Percentiles rank a stretch among this genome's conserved stretches.
phyloP scores from a whole-genome alignment of 2,888 invertebrate species.

The Drosophila macrothrix region DNA sequence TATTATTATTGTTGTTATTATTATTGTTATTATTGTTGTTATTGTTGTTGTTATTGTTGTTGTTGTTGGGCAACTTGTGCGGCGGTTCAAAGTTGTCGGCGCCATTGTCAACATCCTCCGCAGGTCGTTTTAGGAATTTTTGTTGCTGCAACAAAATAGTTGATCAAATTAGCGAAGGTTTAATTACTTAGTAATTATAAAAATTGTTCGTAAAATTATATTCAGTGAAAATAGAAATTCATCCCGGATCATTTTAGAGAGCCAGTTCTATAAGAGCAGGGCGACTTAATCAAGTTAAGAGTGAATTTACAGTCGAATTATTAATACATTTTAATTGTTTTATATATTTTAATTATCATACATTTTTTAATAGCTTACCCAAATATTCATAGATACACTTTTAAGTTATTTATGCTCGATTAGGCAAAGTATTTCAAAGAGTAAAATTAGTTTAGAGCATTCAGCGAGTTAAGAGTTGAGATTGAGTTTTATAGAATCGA shows the following conservation, averaged over 20 bases:
- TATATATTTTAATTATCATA: neutral
- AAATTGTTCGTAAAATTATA: neutral
- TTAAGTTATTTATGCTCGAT: slow-evolving; percentile 39
- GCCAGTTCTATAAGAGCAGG: too few species aligned
- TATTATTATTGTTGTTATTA: slow-evolving; percentile 28
- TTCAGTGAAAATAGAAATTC: neutral
- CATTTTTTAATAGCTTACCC: slow-evolving; percentile 76
- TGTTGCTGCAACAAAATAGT: slow-evolving; percentile 88
- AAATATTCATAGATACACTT: slow-evolving; percentile 85
- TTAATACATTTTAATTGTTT: neutral
- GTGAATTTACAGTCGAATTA: too few species aligned
- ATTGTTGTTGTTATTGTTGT: slow-evolving; percentile 81
- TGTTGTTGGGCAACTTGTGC: slow-evolving; percentile 88
- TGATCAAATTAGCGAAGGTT: slow-evolving; percentile 7
- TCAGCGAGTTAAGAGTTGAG: slow-evolving; percentile 26
- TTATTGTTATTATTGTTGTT: slow-evolving; percentile 60
- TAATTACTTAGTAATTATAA: neutral
- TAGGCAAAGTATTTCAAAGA: slow-evolving; percentile 46
- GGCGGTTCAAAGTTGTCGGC: slow-evolving; percentile 88
- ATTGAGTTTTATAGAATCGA: slow-evolving; percentile 12
- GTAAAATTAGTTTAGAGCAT: slow-evolving; percentile 38
- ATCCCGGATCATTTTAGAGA: too few species aligned
- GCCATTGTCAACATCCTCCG: slow-evolving; percentile 87
- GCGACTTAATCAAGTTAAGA: too few species aligned
- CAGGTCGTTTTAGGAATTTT: slow-evolving; percentile 92